A percentile compares a stretch with the other conserved stretches of the same genome.
Evolutionary conservation across 2,888 invertebrate genomes (phyloP).

Genomic region (Allophyes oxyacanthae): DNA sequence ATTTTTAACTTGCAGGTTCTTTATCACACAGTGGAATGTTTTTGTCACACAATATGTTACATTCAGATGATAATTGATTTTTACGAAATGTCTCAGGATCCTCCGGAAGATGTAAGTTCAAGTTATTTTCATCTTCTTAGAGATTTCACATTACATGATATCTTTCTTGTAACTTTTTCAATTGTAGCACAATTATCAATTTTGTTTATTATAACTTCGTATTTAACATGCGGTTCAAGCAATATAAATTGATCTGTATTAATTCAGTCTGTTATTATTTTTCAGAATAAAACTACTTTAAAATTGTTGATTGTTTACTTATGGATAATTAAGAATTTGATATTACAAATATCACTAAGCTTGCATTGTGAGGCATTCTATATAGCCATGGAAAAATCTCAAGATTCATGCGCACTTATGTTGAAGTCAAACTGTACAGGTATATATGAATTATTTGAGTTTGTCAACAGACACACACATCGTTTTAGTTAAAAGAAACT

Average conservation of each 20-base stretch:
- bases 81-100: neutral
- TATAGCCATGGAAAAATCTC: neutral
- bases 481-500: too few relatives aligned
- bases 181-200: neutral
- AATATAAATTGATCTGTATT: too few relatives aligned
- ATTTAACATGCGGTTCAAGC: too few relatives aligned
- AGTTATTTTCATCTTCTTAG: neutral
- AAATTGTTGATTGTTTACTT: neutral
- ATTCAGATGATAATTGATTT: neutral
- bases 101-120: neutral
- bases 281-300: neutral
- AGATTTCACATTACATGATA: neutral
- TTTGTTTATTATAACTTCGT: neutral
- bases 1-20: neutral
- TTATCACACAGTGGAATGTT: neutral
- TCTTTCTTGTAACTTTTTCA: neutral
- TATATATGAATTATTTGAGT: neutral
- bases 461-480: neutral
- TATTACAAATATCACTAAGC: neutral
- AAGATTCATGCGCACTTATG: neutral
- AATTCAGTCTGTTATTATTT: neutral
- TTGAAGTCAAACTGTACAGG: neutral
- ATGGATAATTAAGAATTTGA: neutral
- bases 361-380: neutral
- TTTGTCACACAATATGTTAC: neutral